phyloP scores from a whole-genome alignment of 2,888 invertebrate species.

The Ophioninae sp. region DNA sequence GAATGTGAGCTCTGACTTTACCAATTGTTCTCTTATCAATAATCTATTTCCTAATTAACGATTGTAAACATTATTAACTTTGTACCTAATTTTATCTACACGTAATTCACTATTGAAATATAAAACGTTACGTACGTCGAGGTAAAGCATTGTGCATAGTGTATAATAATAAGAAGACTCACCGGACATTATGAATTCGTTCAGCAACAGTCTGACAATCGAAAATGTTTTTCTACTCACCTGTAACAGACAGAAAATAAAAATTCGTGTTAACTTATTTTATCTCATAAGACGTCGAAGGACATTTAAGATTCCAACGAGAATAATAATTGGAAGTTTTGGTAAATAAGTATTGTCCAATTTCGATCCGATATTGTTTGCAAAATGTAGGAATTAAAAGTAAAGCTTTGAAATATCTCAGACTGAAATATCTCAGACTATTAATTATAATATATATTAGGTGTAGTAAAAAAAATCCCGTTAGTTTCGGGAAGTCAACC shows the following conservation, averaged over 20 bases:
- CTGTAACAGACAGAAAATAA: slow-evolving; percentile 70
- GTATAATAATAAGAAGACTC: slow-evolving; percentile 51
- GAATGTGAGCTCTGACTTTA: slow-evolving; percentile 54
- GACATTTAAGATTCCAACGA: background rate
- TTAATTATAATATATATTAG: no score
- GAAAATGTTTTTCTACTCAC: slow-evolving; percentile 70
- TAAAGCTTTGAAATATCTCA: slow-evolving; percentile 25
- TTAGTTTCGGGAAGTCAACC: no score
- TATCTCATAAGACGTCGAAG: background rate
- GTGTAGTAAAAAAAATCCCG: no score
- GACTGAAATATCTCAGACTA: no score
- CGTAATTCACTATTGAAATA: background rate
- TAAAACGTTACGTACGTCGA: slow-evolving; percentile 9
- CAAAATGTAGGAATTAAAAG: slow-evolving; percentile 16
- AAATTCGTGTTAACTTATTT: slow-evolving; percentile 2
- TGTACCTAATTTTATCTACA: background rate
- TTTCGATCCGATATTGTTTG: slow-evolving; percentile 2
- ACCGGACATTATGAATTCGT: slow-evolving; percentile 50
- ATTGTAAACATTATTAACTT: background rate
- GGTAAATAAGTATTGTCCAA: slow-evolving; percentile 3
- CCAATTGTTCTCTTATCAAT: slow-evolving; percentile 22
- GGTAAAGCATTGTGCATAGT: slow-evolving; percentile 62
- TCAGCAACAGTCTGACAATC: slow-evolving; percentile 48
- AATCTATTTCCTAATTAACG: slow-evolving; percentile 25
- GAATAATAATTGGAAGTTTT: background rate